Conservation (phyloP, 2,113 vertebrate species). For the Grammomys dolichurus region DNA sequence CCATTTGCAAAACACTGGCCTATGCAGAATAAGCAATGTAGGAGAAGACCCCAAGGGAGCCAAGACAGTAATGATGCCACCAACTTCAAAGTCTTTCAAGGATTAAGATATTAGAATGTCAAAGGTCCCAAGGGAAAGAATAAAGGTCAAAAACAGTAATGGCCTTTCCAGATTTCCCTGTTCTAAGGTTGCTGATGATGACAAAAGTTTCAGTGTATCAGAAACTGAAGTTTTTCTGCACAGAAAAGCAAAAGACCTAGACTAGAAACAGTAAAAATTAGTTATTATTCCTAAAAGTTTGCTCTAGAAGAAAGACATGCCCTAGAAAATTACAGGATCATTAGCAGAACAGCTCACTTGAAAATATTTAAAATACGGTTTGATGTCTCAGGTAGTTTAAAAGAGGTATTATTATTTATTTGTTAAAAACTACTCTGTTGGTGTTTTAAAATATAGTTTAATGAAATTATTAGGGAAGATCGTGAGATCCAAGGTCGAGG, state of each 20-base stretch:
- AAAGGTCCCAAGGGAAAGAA: not conserved
- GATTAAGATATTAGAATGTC: not conserved
- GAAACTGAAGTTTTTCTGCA: not conserved
- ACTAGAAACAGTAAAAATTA: not conserved
- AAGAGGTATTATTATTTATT: conserved; percentile 47
- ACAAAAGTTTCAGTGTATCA: not conserved
- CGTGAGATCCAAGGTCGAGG: not conserved
- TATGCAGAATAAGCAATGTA: not conserved
- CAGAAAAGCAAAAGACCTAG: not conserved
- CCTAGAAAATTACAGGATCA: not conserved
- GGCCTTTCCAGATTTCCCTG: not conserved
- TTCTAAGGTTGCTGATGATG: not conserved
- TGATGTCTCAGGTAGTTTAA: not conserved
- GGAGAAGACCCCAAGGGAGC: not conserved
- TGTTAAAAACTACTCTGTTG: conserved; percentile 17
- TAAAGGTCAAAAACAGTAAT: not conserved
- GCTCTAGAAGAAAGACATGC: not conserved
- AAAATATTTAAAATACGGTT: not conserved
- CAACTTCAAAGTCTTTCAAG: not conserved
- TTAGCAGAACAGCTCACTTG: not conserved
- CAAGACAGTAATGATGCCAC: not conserved
- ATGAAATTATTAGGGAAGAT: conserved; percentile 29
- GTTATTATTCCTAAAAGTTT: not conserved
- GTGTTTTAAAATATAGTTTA: not conserved
- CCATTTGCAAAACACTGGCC: not conserved